These are phyloP conservation scores for Drosophila nigrodunni DNA, from an alignment of 1,140 invertebrate species.

Conservation along the genomic window DNA sequence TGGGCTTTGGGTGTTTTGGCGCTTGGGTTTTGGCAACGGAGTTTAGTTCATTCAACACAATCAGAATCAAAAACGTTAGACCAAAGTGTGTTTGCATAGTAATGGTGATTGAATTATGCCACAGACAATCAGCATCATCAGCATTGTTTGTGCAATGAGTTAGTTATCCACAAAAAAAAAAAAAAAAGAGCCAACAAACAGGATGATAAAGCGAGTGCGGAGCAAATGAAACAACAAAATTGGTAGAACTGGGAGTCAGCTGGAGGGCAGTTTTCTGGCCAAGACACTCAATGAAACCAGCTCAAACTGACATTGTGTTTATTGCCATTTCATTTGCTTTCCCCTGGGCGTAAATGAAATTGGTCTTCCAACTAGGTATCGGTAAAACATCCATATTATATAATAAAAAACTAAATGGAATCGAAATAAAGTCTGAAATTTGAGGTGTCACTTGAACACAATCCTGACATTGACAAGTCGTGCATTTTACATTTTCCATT, in stretches of 20 bases:
- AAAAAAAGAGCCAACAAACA: background rate
- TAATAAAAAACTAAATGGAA: constrained; percentile 10
- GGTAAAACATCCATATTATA: constrained; percentile 5
- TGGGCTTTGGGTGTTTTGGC: background rate
- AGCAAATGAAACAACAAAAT: background rate
- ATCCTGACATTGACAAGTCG: constrained; percentile 34
- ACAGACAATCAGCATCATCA: constrained; percentile 66
- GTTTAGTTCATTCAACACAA: constrained; percentile 30
- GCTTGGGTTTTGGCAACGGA: constrained; percentile 1
- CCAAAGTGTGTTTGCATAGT: constrained; percentile 60
- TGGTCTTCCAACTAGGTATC: constrained; percentile 19
- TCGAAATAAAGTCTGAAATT: constrained; percentile 39
- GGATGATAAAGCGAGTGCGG: background rate
- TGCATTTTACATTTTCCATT: constrained; percentile 22
- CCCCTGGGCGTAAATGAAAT: constrained; percentile 29
- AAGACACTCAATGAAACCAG: constrained; percentile 18
- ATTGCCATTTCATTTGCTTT: constrained; percentile 29
- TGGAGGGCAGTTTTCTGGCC: constrained; percentile 17
- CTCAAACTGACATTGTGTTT: constrained; percentile 24
- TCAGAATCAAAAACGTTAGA: constrained; percentile 46
- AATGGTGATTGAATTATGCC: constrained; percentile 67
- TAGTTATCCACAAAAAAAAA: constrained; percentile 42
- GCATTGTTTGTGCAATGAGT: constrained; percentile 58
- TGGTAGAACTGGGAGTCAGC: background rate
- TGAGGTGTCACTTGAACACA: constrained; percentile 51